phyloP scores from a whole-genome alignment of 2,888 invertebrate genomes.

The Orgyia antiqua region DNA sequence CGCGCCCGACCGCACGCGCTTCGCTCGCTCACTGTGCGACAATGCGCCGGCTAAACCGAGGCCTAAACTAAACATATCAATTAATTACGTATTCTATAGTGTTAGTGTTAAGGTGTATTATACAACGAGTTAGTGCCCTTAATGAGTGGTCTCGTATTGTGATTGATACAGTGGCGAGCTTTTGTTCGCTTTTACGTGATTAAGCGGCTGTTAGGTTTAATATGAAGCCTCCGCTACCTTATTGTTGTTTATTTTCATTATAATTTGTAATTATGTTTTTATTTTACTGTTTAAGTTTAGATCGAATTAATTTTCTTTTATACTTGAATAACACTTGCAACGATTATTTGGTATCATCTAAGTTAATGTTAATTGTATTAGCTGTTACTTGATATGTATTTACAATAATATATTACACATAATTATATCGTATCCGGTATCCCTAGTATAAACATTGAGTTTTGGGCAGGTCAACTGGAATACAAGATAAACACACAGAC shows the following conservation, averaged over 20 bases:
- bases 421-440: too few species aligned
- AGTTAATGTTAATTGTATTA: too few species aligned
- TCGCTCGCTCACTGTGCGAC: slow-evolving; percentile 12
- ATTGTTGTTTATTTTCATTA: slow-evolving; percentile 1
- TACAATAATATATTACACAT: too few species aligned
- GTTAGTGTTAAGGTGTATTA: slow-evolving; percentile 30
- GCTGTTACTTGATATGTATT: too few species aligned
- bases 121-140: slow-evolving; percentile 25
- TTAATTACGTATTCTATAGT: slow-evolving; percentile 30
- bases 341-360: too few species aligned
- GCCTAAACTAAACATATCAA: slow-evolving; percentile 68
- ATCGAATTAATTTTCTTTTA: neutral
- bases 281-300: neutral
- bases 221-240: slow-evolving; percentile 4
- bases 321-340: too few species aligned
- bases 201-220: slow-evolving; percentile 3
- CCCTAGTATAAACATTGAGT: too few species aligned
- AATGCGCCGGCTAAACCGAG: slow-evolving; percentile 34
- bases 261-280: neutral
- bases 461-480: too few species aligned
- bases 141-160: slow-evolving; percentile 19
- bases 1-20: slow-evolving; percentile 43
- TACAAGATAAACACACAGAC: too few species aligned
- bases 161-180: slow-evolving; percentile 11
- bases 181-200: slow-evolving; percentile 13